Percentiles rank a stretch among this genome's conserved stretches.
Conservation (phyloP, 1,140 invertebrate species). For the Dendroctonus valens region DNA sequence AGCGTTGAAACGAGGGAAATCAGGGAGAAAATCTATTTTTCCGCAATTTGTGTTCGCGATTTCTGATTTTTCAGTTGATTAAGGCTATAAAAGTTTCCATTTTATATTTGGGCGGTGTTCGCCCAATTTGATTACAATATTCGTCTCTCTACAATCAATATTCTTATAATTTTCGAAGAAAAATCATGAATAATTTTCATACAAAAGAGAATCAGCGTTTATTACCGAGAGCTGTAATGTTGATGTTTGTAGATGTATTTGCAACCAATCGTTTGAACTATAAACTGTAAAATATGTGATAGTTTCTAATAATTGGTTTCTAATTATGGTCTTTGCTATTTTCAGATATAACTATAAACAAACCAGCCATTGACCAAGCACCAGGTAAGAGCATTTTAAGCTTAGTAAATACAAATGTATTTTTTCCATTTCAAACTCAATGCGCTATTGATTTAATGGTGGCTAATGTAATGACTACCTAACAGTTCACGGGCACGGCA, state of each 20-base stretch:
- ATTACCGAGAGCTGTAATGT: too few species aligned
- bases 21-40: slow-evolving; percentile 12
- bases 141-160: too few species aligned
- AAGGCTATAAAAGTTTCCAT: slow-evolving; percentile 5
- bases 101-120: background rate
- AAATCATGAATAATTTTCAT: too few species aligned
- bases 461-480: slow-evolving; percentile 24
- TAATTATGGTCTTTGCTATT: slow-evolving; percentile 4
- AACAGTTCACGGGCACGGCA: slow-evolving; percentile 27
- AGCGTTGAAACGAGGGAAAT: slow-evolving; percentile 1
- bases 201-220: too few species aligned
- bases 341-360: slow-evolving; percentile 28
- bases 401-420: slow-evolving; percentile 8
- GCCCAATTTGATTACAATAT: background rate
- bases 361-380: slow-evolving; percentile 19
- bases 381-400: slow-evolving; percentile 24
- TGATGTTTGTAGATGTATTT: too few species aligned
- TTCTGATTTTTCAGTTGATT: slow-evolving; percentile 16
- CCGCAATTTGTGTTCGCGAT: slow-evolving; percentile 5
- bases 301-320: too few species aligned
- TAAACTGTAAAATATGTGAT: too few species aligned
- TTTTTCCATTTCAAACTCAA: slow-evolving; percentile 22
- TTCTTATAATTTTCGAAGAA: too few species aligned
- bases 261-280: too few species aligned
- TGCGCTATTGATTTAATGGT: slow-evolving; percentile 18